A percentile compares a stretch with the other conserved stretches of the same genome.
These are phyloP conservation scores for Drosophila diplacantha DNA, from an alignment of 2,888 invertebrate genomes.

Conservation along the genomic window DNA sequence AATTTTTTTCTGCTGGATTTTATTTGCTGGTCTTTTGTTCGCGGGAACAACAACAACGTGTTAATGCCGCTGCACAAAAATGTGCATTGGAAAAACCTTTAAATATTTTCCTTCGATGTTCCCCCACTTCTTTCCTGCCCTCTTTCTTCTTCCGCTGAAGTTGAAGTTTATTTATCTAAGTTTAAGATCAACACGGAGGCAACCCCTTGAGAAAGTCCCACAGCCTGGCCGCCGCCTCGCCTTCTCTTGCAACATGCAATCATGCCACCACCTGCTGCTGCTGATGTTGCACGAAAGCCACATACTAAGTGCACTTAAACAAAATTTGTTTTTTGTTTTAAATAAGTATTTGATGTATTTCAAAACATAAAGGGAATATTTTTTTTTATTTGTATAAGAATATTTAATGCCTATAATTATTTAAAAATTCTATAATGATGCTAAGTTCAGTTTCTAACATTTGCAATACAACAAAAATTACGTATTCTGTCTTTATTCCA, in stretches of 20 bases:
- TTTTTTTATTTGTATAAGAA: no score
- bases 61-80: conserved; percentile 59
- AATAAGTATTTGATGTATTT: not conserved
- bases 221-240: not conserved
- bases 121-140: not conserved
- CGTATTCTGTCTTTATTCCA: not conserved
- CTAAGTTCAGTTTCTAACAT: no score
- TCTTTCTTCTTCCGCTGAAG: conserved; percentile 35
- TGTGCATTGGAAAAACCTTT: conserved; percentile 63
- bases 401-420: no score
- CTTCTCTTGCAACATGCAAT: conserved; percentile 50
- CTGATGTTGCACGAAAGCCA: conserved; percentile 33
- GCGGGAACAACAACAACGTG: conserved; percentile 49
- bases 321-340: not conserved
- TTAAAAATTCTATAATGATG: not conserved
- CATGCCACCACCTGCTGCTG: conserved; percentile 59
- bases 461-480: no score
- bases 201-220: conserved; percentile 34
- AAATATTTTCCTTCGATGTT: conserved; percentile 32
- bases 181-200: conserved; percentile 69
- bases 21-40: conserved; percentile 45
- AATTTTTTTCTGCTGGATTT: conserved; percentile 30
- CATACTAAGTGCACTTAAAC: conserved; percentile 26
- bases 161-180: conserved; percentile 70
- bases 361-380: not conserved